Evolutionary conservation across 2,113 vertebrate species (phyloP), one percentile per base, ranked within the genome.

Genomic region (Tetrao urogallus): DNA sequence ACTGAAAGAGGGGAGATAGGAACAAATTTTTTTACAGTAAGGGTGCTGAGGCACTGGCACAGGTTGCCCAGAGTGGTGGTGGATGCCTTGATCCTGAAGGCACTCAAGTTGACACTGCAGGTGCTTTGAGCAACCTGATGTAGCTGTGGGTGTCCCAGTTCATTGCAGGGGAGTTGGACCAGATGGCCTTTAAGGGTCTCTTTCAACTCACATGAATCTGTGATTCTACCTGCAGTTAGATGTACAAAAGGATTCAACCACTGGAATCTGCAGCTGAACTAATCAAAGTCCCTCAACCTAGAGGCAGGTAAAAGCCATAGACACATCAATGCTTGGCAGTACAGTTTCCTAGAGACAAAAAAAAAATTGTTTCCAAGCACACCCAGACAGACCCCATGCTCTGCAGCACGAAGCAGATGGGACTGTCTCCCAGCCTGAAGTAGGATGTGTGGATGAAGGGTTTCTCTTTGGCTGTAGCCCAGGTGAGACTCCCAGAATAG

Each of bases 311-410:
- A 58, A 90, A 47, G 16, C 6, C 27, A 65, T 42, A 36, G 86
- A 7, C 0, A 0, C 24, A 6, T 3, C 28, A 12, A 3, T 9
- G 70, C 22, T 57, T 4, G 3, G 38, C 64, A 48, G 6, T 0
- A 22, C 1, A 2, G 17, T 32, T 73, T 70, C 60, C n/a, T 18
- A 6, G 45, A 76, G 43, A 45, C 54, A 30, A 54, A 17, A 11
- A 76, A 76, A 30, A 21, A 0, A 0, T 13, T 15, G 11, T 18
- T 77, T 6, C 1, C 2, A 50, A 67, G 80, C 2, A 0, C 14
- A 19, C 15, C 38, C 8, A 22, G 57, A 1, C 38, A 43, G 58
- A 8, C 3, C 7, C 13, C 30, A 18, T 47, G 64, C 28, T 8
- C 18, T 2, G 19, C 30, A 52, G 12, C 10, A 2, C 8, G 0